These are phyloP conservation scores for Coenonympha arcania DNA, from an alignment of 2,888 invertebrate species.

Conservation along the genomic window DNA sequence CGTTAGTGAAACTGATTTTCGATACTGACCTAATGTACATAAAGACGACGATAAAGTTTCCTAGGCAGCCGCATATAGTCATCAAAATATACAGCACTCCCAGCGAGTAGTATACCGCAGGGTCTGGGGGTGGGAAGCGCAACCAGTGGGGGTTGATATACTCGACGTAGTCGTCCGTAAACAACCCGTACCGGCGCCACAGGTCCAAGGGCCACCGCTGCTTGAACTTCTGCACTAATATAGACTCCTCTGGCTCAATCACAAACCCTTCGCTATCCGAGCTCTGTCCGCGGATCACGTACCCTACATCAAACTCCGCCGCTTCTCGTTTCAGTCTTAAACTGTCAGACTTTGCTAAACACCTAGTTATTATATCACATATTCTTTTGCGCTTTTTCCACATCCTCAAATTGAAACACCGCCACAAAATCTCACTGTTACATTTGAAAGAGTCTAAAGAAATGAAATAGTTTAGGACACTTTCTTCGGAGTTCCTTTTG, in stretches of 20 bases:
- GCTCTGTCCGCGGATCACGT: constrained; percentile 1
- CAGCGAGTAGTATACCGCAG: constrained; percentile 73
- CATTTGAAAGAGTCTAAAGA: constrained; percentile 41
- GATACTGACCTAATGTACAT: constrained; percentile 80
- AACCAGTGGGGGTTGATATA: constrained; percentile 82
- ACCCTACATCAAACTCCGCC: constrained; percentile 11
- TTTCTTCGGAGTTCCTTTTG: constrained; percentile 33
- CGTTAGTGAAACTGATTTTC: not conserved
- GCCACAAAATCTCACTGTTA: constrained; percentile 44
- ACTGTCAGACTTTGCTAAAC: constrained; percentile 20
- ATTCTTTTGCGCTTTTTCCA: constrained; percentile 61
- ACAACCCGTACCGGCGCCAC: constrained; percentile 73
- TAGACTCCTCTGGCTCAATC: constrained; percentile 5
- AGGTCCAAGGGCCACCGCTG: constrained; percentile 55
- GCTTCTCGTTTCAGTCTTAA: constrained; percentile 29
- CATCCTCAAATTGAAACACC: constrained; percentile 49
- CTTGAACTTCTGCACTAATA: constrained; percentile 42
- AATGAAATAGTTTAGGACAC: constrained; percentile 27
- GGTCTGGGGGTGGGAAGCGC: constrained; percentile 76
- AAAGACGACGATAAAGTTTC: constrained; percentile 80
- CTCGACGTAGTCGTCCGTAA: constrained; percentile 71
- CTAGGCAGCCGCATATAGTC: constrained; percentile 76
- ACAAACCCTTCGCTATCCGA: not conserved
- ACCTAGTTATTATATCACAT: constrained; percentile 20
- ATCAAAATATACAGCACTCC: constrained; percentile 77